Evolutionary conservation across 2,888 invertebrate genomes (phyloP), one percentile per base, ranked within the genome.

Genomic region (Tenthredo mesomela): DNA sequence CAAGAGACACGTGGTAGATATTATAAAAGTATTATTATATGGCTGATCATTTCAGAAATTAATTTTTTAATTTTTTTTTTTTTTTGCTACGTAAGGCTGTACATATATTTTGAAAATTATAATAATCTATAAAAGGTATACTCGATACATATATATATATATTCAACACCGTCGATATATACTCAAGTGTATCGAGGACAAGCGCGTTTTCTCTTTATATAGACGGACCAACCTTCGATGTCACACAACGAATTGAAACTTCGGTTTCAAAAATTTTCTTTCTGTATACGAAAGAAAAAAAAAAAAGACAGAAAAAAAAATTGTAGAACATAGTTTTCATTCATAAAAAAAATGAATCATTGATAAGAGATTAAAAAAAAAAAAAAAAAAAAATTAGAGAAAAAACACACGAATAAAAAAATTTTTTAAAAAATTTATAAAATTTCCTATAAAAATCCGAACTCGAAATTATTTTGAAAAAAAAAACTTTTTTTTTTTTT

Each of bases 141-240:
- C 40, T 1, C n/a, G n/a, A n/a, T 10, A 40, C 21, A 21, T 3
- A 43, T 43, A 40, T 15, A 67, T 67, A 33, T 15, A 33, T 15
- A 18, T 25, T 67, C 21, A 21, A 33, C 25, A 67, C 5, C 67
- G 67, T 33, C 67, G 33, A 67, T 67, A 43, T 43, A 43, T 40
- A 5, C 33, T n/a, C 58, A 18, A 58, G 80, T 80, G 58, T 80
- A 80, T 80, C 80, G 80, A 80, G 80, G 80, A 80, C 80, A 80
- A 21, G 40, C 21, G 40, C 58, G 80, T 80, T 80, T 80, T 80
- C 80, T 80, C 80, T 80, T 80, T 61, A 50, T 47, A 80, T 12
- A 80, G 40, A 10, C 77, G 77, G 54, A 54, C 50, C 67, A 43
- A 73, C 71, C 21, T 54, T 75, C 75, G 75, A 3, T 47, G 47